Evolutionary conservation across 2,113 vertebrate species (phyloP).

Genomic region (Melanostigma gelatinosum): DNA sequence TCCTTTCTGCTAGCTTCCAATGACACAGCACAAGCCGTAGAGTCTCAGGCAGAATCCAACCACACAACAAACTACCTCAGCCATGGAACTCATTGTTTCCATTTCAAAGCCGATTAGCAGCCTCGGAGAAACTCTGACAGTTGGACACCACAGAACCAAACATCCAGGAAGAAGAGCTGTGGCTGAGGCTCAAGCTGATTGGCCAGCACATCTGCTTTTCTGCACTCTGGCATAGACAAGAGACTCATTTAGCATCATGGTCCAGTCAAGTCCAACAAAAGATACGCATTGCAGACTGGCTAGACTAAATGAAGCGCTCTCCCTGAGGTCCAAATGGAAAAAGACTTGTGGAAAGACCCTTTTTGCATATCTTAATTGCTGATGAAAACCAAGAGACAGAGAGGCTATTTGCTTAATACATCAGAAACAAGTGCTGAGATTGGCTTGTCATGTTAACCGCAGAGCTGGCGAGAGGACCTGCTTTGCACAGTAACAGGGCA

Average conservation of each 20-base stretch:
- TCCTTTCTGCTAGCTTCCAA: constrained; percentile 29
- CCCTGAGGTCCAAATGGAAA: constrained; percentile 53
- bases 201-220: constrained; percentile 63
- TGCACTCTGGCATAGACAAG: constrained; percentile 35
- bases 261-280: constrained; percentile 53
- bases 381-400: constrained; percentile 55
- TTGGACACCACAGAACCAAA: constrained; percentile 67
- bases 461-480: constrained; percentile 28
- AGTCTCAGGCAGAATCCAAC: constrained; percentile 38
- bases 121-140: constrained; percentile 71
- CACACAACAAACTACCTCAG: constrained; percentile 58
- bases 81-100: constrained; percentile 76
- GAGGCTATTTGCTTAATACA: constrained; percentile 52
- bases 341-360: constrained; percentile 51
- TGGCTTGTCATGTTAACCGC: constrained; percentile 56
- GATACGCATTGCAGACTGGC: constrained; percentile 38
- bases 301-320: constrained; percentile 65
- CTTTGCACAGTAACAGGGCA: constrained; percentile 40
- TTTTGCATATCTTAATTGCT: constrained; percentile 52
- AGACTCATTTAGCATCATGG: constrained; percentile 54
- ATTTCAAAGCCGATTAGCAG: constrained; percentile 77
- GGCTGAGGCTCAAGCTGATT: constrained; percentile 50
- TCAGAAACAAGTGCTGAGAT: constrained; percentile 62
- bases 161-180: constrained; percentile 56
- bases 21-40: constrained; percentile 53